These are phyloP conservation scores for Hydractinia symbiolongicarpus DNA, from an alignment of 30 jellyfish, hydroid and myxozoan species.

Conservation along the genomic window DNA sequence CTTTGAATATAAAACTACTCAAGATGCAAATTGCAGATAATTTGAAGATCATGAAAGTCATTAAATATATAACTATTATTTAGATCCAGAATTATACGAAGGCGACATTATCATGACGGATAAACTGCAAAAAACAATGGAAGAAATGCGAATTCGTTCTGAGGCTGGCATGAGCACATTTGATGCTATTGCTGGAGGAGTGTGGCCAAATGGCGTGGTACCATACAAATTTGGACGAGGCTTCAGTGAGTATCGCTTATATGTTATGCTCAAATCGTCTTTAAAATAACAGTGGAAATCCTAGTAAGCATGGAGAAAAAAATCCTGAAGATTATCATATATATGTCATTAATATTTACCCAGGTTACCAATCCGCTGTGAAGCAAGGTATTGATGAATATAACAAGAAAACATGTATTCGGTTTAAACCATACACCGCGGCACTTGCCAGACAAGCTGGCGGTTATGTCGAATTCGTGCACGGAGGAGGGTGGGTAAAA, in stretches of 20 bases:
- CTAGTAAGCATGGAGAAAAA: too few relatives aligned
- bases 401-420: conserved; percentile 55
- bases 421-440: conserved; percentile 44
- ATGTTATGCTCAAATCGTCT: too few relatives aligned
- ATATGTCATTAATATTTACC: not conserved
- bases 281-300: too few relatives aligned
- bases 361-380: conserved; percentile 37
- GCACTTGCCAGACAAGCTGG: conserved; percentile 17
- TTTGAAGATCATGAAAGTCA: too few relatives aligned
- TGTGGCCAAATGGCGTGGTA: conserved; percentile 73
- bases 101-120: not conserved
- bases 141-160: conserved; percentile 3
- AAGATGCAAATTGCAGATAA: too few relatives aligned
- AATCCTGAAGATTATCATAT: too few relatives aligned
- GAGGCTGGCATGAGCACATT: conserved; percentile 36
- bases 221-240: conserved; percentile 43
- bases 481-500: too few relatives aligned
- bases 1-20: too few relatives aligned
- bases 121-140: not conserved
- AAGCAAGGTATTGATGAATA: conserved; percentile 52
- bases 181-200: conserved; percentile 61
- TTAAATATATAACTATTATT: not conserved
- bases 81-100: not conserved
- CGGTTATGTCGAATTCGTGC: too few relatives aligned
- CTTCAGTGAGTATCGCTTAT: not conserved